Base-by-base conservation (phyloP, 2,888 invertebrate genomes). In the Mamestra brassicae region DNA sequence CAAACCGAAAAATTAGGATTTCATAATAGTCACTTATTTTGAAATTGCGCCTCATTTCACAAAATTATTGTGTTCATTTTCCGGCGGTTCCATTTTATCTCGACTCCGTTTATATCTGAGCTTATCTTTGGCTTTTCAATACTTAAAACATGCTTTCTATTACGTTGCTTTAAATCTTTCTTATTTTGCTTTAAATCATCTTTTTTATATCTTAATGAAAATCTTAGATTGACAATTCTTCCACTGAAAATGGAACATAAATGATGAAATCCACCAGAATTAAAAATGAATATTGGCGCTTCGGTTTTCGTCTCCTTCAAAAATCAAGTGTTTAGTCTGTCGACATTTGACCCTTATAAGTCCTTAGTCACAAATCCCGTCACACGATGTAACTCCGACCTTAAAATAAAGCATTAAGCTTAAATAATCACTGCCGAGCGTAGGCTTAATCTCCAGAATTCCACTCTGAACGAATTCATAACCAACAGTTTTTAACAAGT, bases 11-110 rank as follows among this genome's bases (percentile, higher is more conserved):
- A 74, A 78, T 62, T 42, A n/a, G 47, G 60, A 62, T 71, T 78
- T 68, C 67, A 45, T 77, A 58, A 69, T 69, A 62, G 77, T 34
- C 64, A 42, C 38, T 82, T 65, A 76, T 86, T 83, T 55, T 64
- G 11, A 58, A 74, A 80, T 55, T 45, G 70, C 63, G 57, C 38
- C 71, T 55, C 52, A 58, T 76, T 67, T 71, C 4, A 5, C 10
- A 8, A 70, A 71, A 58, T 72, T 36, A 67, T 84, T 74, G 57
- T 65, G 68, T 69, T 70, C 15, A 76, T 73, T 86, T 77, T 58
- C 72, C 60, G 60, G 58, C 47, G 67, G 55, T 38, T 61, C n/a
- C 62, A 55, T 68, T 74, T 71, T 75, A 64, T 64, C 34, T 69
- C 10, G 17, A 34, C 50, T 71, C 52, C 42, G 70, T 72, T 77